A percentile compares a stretch with the other conserved stretches of the same genome.
phyloP scores from a whole-genome alignment of 2,113 vertebrate genomes.

The Mixornis gularis region DNA sequence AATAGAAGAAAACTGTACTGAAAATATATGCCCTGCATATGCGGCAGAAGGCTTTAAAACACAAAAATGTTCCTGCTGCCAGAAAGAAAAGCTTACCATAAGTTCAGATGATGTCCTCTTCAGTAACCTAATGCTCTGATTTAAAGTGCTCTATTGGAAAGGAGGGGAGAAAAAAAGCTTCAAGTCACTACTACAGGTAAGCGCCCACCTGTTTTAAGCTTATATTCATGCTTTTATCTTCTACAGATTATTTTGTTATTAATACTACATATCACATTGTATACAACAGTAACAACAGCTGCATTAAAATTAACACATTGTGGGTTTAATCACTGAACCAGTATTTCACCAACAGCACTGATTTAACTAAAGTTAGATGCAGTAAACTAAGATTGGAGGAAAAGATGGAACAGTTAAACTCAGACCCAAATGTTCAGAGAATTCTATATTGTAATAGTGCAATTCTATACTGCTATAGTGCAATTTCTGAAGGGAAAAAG shows the following conservation, averaged over 20 bases:
- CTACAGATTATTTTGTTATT: not conserved
- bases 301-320: not conserved
- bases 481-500: not conserved
- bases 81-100: conserved; percentile 69
- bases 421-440: not conserved
- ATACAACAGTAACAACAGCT: not conserved
- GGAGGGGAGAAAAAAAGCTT: not conserved
- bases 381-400: not conserved
- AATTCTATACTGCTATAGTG: not conserved
- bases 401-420: not conserved
- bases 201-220: not conserved
- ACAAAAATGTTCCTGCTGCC: not conserved
- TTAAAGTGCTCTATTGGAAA: conserved; percentile 75
- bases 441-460: not conserved
- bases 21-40: not conserved
- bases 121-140: conserved; percentile 80
- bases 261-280: not conserved
- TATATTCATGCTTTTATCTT: not conserved
- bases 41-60: accelerated
- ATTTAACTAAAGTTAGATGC: not conserved
- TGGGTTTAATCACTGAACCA: not conserved
- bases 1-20: not conserved
- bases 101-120: conserved; percentile 77
- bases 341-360: not conserved
- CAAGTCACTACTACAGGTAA: not conserved